Evolutionary conservation across 1,140 invertebrate genomes (phyloP).

Genomic region (Trachelipus rathkii): DNA sequence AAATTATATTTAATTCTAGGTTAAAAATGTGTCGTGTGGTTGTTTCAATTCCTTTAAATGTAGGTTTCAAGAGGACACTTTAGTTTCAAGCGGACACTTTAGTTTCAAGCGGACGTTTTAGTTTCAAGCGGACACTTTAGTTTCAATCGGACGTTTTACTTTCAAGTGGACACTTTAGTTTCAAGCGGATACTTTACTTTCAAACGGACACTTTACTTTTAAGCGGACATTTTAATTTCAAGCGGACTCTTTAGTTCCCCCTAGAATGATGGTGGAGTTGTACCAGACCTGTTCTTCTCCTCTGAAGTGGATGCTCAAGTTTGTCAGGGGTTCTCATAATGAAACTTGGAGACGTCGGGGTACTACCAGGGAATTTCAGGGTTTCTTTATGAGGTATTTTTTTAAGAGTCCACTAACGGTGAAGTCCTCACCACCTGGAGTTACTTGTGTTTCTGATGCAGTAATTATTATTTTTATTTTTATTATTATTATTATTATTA

Average conservation of each 20-base stretch:
- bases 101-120: constrained; percentile 78
- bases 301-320: constrained; percentile 64
- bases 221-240: too few relatives aligned
- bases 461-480: too few relatives aligned
- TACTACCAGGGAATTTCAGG: constrained; percentile 60
- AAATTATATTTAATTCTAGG: constrained; percentile 73
- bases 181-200: constrained; percentile 81
- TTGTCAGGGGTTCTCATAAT: constrained; percentile 74
- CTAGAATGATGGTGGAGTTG: constrained; percentile 75
- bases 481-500: background rate
- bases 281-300: constrained; percentile 65
- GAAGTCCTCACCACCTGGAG: background rate
- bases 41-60: constrained; percentile 64
- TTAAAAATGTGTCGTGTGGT: constrained; percentile 64
- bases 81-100: constrained; percentile 82
- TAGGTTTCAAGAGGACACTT: constrained; percentile 70
- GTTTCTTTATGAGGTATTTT: constrained; percentile 55
- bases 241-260: constrained; percentile 77
- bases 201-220: constrained; percentile 75
- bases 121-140: constrained; percentile 81
- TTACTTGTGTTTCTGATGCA: background rate
- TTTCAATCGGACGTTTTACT: too few relatives aligned
- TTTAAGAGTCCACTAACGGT: background rate
- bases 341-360: constrained; percentile 71
- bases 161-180: constrained; percentile 75